A percentile compares a stretch with the other conserved stretches of the same genome.
Evolutionary conservation across 2,113 vertebrate genomes (phyloP).

Genomic region (Parotia lawesii): DNA sequence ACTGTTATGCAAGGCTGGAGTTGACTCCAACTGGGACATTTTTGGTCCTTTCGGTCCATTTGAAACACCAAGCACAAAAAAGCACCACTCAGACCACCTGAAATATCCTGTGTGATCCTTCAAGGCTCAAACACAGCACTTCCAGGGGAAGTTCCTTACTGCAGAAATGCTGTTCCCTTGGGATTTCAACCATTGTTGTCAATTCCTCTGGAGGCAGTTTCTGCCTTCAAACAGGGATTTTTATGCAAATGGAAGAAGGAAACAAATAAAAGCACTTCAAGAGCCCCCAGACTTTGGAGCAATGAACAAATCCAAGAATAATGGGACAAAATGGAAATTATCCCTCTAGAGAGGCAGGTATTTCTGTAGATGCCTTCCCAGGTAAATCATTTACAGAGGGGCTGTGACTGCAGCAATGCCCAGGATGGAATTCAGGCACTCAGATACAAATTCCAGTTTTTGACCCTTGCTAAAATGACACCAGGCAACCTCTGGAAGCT

Average conservation of each 20-base stretch:
- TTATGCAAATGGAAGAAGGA: background rate
- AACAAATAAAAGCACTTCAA: slow-evolving; percentile 28
- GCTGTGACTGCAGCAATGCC: background rate
- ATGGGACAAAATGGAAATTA: background rate
- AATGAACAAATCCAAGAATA: background rate
- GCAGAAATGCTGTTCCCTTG: background rate
- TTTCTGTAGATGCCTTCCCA: background rate
- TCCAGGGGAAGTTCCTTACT: background rate
- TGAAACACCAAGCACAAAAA: background rate
- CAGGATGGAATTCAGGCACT: background rate
- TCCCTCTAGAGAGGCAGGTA: background rate
- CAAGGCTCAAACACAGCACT: background rate
- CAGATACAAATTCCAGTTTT: background rate
- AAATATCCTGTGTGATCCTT: background rate
- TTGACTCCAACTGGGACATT: background rate
- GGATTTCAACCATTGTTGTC: background rate
- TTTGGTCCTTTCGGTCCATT: background rate
- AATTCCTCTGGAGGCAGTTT: background rate
- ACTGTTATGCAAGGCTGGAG: background rate
- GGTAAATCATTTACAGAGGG: background rate
- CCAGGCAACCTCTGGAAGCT: background rate
- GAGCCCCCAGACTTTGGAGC: background rate
- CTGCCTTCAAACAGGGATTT: background rate
- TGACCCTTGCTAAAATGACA: background rate
- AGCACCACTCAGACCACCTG: background rate